Percentiles rank a stretch among this genome's conserved stretches.
phyloP scores from a whole-genome alignment of 2,113 vertebrate species.

The Ptilonorhynchus violaceus region DNA sequence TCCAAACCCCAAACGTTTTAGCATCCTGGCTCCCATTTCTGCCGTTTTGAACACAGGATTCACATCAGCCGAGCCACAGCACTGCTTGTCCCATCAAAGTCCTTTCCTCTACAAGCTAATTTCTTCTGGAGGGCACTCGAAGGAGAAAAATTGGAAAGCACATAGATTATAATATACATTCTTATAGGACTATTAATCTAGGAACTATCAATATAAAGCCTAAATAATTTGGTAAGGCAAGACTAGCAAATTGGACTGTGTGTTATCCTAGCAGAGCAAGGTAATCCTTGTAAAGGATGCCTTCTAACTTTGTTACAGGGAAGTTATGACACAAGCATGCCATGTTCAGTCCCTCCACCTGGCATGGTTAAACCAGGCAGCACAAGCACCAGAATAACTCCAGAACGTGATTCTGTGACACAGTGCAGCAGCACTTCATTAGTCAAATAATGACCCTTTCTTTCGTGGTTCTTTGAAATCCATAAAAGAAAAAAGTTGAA shows the following conservation, averaged over 20 bases:
- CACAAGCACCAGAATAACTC: neutral
- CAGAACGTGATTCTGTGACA: rapidly evolving
- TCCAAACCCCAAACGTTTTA: neutral
- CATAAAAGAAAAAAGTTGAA: neutral
- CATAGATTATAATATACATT: rapidly evolving
- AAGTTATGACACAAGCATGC: neutral
- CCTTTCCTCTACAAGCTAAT: neutral
- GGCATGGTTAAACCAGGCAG: neutral
- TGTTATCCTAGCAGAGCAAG: neutral
- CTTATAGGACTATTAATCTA: neutral
- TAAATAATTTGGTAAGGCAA: neutral
- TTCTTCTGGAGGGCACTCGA: rapidly evolving
- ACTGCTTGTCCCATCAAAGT: neutral
- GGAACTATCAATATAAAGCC: neutral
- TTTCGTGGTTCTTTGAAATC: neutral
- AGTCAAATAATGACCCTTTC: neutral
- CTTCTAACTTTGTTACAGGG: neutral
- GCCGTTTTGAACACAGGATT: neutral
- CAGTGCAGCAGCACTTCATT: rapidly evolving
- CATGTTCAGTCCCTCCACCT: neutral
- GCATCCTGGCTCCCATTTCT: neutral
- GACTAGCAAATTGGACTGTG: neutral
- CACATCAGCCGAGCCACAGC: neutral
- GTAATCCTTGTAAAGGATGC: neutral
- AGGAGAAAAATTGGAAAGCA: neutral